Percentiles rank a stretch among this genome's conserved stretches.
phyloP scores from a whole-genome alignment of 2,888 invertebrate genomes.

The Pseudanteris insignis region DNA sequence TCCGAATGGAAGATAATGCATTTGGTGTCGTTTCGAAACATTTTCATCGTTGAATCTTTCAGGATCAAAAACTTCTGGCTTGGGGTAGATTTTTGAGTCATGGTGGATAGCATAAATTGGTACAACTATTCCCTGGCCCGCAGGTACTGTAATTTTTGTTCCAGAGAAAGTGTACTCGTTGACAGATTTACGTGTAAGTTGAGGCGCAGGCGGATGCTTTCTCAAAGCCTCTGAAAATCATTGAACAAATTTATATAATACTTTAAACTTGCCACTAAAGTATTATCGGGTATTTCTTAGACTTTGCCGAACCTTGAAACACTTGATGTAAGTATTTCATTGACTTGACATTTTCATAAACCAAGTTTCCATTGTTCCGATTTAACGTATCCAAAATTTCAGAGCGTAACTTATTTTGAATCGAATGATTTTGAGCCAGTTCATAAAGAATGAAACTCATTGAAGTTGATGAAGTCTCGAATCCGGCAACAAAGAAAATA shows the following conservation, averaged over 20 bases:
- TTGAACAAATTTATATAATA: too few species aligned
- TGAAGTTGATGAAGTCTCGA: constrained; percentile 66
- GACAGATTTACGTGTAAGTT: constrained; percentile 57
- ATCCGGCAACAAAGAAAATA: constrained; percentile 67
- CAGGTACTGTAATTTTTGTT: constrained; percentile 50
- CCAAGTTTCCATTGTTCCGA: constrained; percentile 56
- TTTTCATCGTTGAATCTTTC: constrained; percentile 53
- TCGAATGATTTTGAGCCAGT: constrained; percentile 62
- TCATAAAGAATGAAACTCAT: constrained; percentile 64
- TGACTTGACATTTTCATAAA: constrained; percentile 62
- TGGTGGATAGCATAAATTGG: constrained; percentile 50
- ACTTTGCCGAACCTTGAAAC: constrained; percentile 50
- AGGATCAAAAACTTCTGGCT: constrained; percentile 56
- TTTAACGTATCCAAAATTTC: constrained; percentile 60
- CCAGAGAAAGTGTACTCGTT: constrained; percentile 50
- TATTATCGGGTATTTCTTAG: too few species aligned
- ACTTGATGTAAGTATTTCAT: constrained; percentile 66
- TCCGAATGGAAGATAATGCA: constrained; percentile 56
- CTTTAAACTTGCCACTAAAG: too few species aligned
- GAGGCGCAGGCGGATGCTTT: constrained; percentile 63
- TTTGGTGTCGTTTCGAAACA: constrained; percentile 47
- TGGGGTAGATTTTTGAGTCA: constrained; percentile 51
- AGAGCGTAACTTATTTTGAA: constrained; percentile 62
- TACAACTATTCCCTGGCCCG: constrained; percentile 42
- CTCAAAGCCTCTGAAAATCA: constrained; percentile 64